Base-by-base conservation (phyloP, 2,888 invertebrate species). In the Eremobia ochroleuca region DNA sequence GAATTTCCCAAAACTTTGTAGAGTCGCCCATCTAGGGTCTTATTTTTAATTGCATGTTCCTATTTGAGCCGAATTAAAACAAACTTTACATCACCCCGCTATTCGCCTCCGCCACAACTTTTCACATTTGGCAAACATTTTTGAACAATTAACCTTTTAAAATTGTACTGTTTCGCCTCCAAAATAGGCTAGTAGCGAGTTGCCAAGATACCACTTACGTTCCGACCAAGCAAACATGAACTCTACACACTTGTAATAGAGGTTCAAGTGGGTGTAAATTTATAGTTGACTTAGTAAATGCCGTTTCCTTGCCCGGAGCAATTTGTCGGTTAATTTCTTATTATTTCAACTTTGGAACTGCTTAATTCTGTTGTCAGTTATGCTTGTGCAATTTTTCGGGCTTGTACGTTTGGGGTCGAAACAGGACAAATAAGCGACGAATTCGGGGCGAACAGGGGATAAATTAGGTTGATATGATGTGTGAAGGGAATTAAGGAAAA, bases 121-220 rank as follows among this genome's bases (percentile, higher is more conserved):
- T 89, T 82, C 89, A 90, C 92, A 93, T 91, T 92, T 91, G 90
- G 91, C 91, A 91, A 90, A 89, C 90, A 91, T 92, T 90, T 93
- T 92, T 91, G 89, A 74, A 88, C 91, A 91, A 93, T 92, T 92
- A 92, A 91, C 90, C 91, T 90, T 90, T 91, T 89, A 91, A 91
- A 92, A 90, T 89, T 87, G 86, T 82, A 80, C 88, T 82, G 86
- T 79, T 85, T 85, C 77, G 74, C 69, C 73, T 68, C 59, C 71
- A 81, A 88, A 81, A 87, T 88, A 85, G 86, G 84, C 85, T 87
- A 86, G 40, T 76, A 77, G 76, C 76, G 28, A 31, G 21, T 68
- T 62, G 80, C 78, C 66, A 78, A 73, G 79, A 76, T 79, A 74
- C 34, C 52, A 70, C 43, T 52, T 61, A 62, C 64, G 5, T 43